Base-by-base conservation (phyloP, 2,888 invertebrate species). In the Salpingus planirostris region DNA sequence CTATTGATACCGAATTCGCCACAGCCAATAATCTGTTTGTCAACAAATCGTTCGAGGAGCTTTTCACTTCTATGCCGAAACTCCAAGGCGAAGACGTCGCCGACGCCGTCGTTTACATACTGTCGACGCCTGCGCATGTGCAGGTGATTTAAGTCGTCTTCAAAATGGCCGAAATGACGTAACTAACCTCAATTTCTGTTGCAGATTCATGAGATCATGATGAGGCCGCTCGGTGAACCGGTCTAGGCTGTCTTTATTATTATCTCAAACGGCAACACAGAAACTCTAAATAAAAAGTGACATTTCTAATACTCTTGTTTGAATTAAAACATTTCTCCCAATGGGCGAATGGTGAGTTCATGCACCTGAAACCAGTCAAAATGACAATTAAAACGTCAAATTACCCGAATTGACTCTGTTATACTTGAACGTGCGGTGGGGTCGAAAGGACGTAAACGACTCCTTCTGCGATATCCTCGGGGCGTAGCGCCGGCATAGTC, bases 1-100 rank as follows among this genome's bases (percentile, higher is more conserved):
- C 49, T 3, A 43, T 48, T 4, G 48, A 52, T 6, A 47, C 50
- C 3, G 46, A 45, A 30, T 42, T 52, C 24, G 25, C 15, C 2
- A 13, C 15, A 11, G 27, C 26, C 11, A 10, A 5, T 12, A 26
- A 34, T 2, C 14, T 42, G 3, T 8, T 25, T 2, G 13, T 14
- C 2, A 29, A 37, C 15, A 14, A 33, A 13, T 27, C 27, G n/a
- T 42, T 33, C 7, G 23, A 10, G 2, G 21, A 38, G 12, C 21
- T 35, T 1, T 41, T 44, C 18, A 14, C 15, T 14, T 21, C 27
- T 1, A 21, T 38, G 23, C 34, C 34, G 1, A 38, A 38, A 31
- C 25, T 35, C 2, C 3, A 15, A 11, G 24, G 28, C 1, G 29
- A 35, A 22, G 38, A 35, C 27, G 31, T 33, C 18, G 29, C 38